Conservation (phyloP, 2,797 vertebrate species). For the Xerus rutilus region DNA sequence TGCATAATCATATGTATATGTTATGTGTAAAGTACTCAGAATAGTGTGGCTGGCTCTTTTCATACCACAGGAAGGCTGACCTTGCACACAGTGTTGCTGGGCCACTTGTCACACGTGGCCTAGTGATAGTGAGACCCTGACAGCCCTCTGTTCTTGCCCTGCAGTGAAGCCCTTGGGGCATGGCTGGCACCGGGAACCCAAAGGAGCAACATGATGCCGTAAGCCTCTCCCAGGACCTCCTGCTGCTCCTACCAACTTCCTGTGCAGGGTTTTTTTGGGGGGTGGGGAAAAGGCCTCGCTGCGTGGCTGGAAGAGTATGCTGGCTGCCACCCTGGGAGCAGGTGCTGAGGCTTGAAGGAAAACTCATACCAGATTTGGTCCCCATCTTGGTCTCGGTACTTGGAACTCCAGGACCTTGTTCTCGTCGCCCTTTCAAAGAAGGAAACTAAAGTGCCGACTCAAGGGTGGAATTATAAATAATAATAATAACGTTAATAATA, state of each 20-base stretch:
- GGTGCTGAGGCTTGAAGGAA: conserved; percentile 45
- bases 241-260: conserved; percentile 55
- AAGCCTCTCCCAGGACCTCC: background rate
- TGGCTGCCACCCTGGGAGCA: conserved; percentile 52
- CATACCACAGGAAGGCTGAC: too few species aligned
- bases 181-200: background rate
- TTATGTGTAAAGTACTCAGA: background rate
- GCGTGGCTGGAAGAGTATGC: conserved; percentile 1
- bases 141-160: conserved; percentile 11
- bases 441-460: background rate
- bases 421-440: background rate
- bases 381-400: conserved; percentile 35
- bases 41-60: too few species aligned
- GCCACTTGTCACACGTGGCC: background rate
- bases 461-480: conserved; percentile 51
- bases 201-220: background rate
- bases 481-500: conserved; percentile 71
- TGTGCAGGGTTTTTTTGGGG: conserved; percentile 27
- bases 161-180: conserved; percentile 66
- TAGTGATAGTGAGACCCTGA: background rate
- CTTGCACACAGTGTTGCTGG: background rate
- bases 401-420: background rate
- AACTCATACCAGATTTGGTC: background rate
- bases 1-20: background rate
- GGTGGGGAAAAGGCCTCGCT: conserved; percentile 28